Conservation (phyloP, 2,113 vertebrate genomes). For the Alexandromys fortis region DNA sequence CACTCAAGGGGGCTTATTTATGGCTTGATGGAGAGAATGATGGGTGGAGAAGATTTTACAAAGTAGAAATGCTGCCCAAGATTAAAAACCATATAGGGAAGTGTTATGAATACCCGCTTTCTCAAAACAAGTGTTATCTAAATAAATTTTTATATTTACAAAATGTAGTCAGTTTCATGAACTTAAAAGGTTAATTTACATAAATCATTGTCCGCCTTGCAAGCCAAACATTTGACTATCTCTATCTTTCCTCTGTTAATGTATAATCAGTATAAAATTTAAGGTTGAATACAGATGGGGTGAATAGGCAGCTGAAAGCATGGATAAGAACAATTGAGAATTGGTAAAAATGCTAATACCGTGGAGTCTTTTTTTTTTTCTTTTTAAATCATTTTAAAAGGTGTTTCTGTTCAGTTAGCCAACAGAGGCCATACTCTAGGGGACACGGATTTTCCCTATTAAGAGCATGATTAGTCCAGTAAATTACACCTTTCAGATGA, state of each 20-base stretch:
- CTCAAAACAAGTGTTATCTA: slow-evolving; percentile 6
- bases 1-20: slow-evolving; percentile 58
- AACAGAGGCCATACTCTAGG: neutral
- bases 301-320: neutral
- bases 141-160: neutral
- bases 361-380: slow-evolving; percentile 10
- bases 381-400: slow-evolving; percentile 4
- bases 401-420: slow-evolving; percentile 48
- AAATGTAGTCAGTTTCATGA: slow-evolving; percentile 13
- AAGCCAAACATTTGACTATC: slow-evolving; percentile 69
- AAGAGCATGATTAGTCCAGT: slow-evolving; percentile 84
- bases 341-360: slow-evolving; percentile 9
- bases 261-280: neutral
- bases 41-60: slow-evolving; percentile 3
- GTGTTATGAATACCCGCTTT: neutral
- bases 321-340: slow-evolving; percentile 76
- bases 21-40: slow-evolving; percentile 9
- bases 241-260: slow-evolving; percentile 11
- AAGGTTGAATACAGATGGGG: neutral
- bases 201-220: neutral
- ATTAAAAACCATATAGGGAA: slow-evolving; percentile 13
- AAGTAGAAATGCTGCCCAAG: slow-evolving; percentile 33
- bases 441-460: slow-evolving; percentile 65
- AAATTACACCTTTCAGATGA: slow-evolving; percentile 85
- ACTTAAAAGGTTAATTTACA: neutral